phyloP scores from a whole-genome alignment of 2,797 vertebrate species.

The Rhadinocentrus ornatus region DNA sequence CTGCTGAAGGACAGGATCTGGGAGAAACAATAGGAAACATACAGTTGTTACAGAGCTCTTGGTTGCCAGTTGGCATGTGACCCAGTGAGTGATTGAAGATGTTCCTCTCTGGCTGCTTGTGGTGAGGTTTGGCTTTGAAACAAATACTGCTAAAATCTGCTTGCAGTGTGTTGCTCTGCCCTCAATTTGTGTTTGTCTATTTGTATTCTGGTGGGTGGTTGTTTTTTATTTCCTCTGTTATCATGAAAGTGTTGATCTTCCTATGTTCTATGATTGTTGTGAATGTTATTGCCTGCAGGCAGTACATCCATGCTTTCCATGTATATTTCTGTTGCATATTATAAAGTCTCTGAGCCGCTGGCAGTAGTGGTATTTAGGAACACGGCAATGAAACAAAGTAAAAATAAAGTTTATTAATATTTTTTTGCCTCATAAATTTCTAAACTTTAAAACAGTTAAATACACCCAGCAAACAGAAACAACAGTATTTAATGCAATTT shows the following conservation, averaged over 20 bases:
- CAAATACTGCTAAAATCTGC: slow-evolving; percentile 47
- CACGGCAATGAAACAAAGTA: not conserved
- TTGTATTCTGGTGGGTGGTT: slow-evolving; percentile 36
- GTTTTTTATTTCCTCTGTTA: slow-evolving; percentile 37
- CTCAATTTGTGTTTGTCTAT: slow-evolving; percentile 50
- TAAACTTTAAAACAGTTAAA: not conserved
- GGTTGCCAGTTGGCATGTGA: slow-evolving; percentile 71
- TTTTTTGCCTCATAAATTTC: not conserved
- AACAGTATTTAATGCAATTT: not conserved
- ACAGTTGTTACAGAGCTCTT: slow-evolving; percentile 64
- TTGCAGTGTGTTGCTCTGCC: slow-evolving; percentile 44
- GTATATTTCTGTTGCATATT: slow-evolving; percentile 9
- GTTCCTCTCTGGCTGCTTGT: slow-evolving; percentile 56
- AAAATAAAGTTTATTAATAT: not conserved
- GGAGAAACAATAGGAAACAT: slow-evolving; percentile 75
- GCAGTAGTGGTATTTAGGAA: not conserved
- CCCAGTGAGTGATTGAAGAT: slow-evolving; percentile 68
- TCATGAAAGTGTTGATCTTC: slow-evolving; percentile 24
- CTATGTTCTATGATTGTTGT: slow-evolving; percentile 19
- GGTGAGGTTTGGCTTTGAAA: slow-evolving; percentile 62
- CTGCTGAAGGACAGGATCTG: slow-evolving; percentile 62
- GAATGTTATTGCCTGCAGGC: slow-evolving; percentile 12
- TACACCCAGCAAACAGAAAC: not conserved
- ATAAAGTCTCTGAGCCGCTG: not conserved
- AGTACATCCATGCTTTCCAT: slow-evolving; percentile 12